Percentiles rank a stretch among this genome's conserved stretches.
Conservation (phyloP, 2,113 vertebrate species). For the Camelus dromedarius region DNA sequence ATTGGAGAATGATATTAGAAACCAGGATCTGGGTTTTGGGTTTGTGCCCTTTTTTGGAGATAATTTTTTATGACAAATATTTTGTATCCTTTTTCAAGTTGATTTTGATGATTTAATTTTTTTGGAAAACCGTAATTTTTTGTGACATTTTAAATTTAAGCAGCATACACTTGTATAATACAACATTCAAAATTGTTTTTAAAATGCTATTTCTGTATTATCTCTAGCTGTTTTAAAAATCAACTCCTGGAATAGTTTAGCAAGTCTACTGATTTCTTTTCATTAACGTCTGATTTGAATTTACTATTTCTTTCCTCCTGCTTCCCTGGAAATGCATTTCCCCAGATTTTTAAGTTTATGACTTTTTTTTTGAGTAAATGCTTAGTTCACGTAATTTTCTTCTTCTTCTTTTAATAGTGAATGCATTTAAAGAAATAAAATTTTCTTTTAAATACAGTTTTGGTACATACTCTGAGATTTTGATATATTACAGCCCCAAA, state of each 20-base stretch:
- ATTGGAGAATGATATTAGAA: background rate
- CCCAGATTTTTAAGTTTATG: background rate
- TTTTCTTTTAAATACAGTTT: background rate
- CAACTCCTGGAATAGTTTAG: background rate
- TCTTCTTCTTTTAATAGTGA: background rate
- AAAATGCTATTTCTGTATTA: background rate
- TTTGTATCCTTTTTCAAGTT: background rate
- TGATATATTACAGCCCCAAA: background rate
- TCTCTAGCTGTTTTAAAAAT: conserved; percentile 12
- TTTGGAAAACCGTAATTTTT: background rate
- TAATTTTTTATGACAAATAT: background rate
- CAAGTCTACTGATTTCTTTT: background rate
- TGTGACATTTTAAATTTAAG: background rate
- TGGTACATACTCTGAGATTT: background rate
- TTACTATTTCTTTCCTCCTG: background rate
- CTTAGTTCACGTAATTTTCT: background rate
- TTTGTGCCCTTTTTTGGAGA: background rate
- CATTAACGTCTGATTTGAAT: background rate
- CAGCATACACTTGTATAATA: background rate
- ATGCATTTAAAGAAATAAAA: background rate
- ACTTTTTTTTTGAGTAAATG: background rate
- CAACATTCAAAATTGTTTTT: background rate
- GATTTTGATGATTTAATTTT: background rate
- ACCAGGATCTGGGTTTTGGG: background rate
- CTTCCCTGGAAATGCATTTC: background rate